Evolutionary conservation across 2,797 vertebrate genomes (phyloP).

Genomic region (Sorex maritimensis): DNA sequence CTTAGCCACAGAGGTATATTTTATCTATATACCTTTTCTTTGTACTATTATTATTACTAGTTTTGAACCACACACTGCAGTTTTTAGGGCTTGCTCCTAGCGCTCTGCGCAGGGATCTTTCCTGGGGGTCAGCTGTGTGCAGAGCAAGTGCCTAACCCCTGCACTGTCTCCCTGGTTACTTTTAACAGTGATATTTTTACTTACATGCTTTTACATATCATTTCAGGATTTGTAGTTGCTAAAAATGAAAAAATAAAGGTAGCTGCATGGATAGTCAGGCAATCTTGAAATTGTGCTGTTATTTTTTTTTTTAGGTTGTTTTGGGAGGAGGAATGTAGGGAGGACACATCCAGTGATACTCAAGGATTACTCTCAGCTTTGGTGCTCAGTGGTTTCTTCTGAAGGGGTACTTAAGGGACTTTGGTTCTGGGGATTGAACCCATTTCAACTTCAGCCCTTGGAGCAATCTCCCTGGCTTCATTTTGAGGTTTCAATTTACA

Average conservation of each 20-base stretch:
- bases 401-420: no score
- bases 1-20: slow-evolving; percentile 32
- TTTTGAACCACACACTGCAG: no score
- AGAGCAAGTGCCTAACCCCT: no score
- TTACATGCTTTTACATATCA: slow-evolving; percentile 13
- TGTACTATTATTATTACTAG: neutral
- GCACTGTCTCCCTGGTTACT: no score
- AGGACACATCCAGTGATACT: no score
- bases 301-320: neutral
- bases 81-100: no score
- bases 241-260: slow-evolving; percentile 48
- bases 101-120: no score
- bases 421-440: neutral
- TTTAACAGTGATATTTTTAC: neutral
- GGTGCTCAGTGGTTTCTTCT: neutral
- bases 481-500: slow-evolving; percentile 82
- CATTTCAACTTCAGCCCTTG: no score
- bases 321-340: no score
- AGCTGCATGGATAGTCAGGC: slow-evolving; percentile 58
- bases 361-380: no score
- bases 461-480: neutral
- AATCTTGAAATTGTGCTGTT: slow-evolving; percentile 87
- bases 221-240: slow-evolving; percentile 45
- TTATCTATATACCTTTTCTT: slow-evolving; percentile 4
- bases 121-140: no score